Conservation (phyloP, 1,140 invertebrate genomes). For the Plodia interpunctella region DNA sequence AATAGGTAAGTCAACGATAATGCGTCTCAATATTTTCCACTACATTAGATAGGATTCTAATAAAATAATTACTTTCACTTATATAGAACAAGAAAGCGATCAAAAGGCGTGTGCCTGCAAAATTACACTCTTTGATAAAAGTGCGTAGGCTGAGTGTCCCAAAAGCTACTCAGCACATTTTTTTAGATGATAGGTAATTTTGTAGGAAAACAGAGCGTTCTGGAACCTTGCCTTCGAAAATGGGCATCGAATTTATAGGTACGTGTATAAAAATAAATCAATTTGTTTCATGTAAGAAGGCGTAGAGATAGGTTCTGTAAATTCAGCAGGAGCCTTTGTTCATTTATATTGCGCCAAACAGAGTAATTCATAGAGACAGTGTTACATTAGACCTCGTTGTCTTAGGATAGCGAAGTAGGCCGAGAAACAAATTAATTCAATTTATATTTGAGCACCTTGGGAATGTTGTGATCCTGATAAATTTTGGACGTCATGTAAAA, state of each 20-base stretch:
- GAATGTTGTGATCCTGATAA: background rate
- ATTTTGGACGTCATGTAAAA: background rate
- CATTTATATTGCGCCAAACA: conserved; percentile 2
- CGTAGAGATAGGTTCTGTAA: conserved; percentile 2
- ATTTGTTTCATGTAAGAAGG: conserved; percentile 10
- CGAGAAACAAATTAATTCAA: conserved; percentile 5
- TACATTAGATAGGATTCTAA: too few species aligned
- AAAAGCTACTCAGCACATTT: background rate
- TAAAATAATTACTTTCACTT: too few species aligned
- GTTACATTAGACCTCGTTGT: background rate
- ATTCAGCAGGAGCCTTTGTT: background rate
- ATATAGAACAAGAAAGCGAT: too few species aligned
- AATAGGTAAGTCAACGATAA: too few species aligned
- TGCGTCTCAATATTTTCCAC: too few species aligned
- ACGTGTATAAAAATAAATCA: conserved; percentile 1
- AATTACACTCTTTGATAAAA: too few species aligned
- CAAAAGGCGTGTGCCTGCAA: too few species aligned
- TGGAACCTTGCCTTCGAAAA: background rate
- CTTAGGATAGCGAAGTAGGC: background rate
- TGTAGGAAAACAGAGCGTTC: background rate
- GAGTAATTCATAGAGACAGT: background rate
- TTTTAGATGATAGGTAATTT: conserved; percentile 1
- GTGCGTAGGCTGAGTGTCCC: background rate
- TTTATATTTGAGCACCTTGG: background rate
- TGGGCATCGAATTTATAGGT: conserved; percentile 7